Evolutionary conservation across 2,797 vertebrate species (phyloP), one percentile per base, ranked within the genome.

Genomic region (Bradypus variegatus): DNA sequence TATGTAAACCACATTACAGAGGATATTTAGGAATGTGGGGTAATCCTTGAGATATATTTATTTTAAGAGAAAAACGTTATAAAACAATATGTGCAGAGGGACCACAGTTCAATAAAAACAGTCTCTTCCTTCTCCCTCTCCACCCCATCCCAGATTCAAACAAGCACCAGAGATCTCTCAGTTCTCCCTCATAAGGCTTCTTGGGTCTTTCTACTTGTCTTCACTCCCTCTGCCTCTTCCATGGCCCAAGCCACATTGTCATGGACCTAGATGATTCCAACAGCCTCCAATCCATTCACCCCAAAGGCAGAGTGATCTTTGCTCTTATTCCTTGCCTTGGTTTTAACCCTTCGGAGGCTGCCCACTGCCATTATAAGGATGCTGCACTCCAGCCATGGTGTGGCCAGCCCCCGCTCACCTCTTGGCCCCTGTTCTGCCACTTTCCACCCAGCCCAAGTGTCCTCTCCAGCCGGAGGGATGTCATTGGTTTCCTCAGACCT

Each of bases 241-340:
- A 0, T 1, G 12, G 23, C 41, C 62, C 19, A 5, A 38, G 29
- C 3, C 62, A 60, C 31, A 33, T 12, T 0, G 5, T 36, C 33
- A 12, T 8, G 2, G 48, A 25, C 38, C 33, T 25, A 19, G 60
- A 15, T 21, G 15, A 77, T 8, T 45, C 36, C 12, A 19, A 8
- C 5, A 27, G 45, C 13, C 33, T 67, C 19, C 41, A 31, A 67
- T 53, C 31, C 27, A 15, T 45, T 38, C 31, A 67, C 19, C 14
- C 21, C 3, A 79, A 60, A 88, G 25, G 31, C 53, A 38, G 21
- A 72, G 45, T 13, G 6, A 75, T 23, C 41, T 38, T 31, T 41
- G 31, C 13, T 80, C 65, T 45, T n/a, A 27, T 45, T 6, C 4
- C 25, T 69, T 27, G 48, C 67, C 36, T 53, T 38, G 25, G 80